phyloP scores from a whole-genome alignment of 2,113 vertebrate genomes.

The Periophthalmus modestus region DNA sequence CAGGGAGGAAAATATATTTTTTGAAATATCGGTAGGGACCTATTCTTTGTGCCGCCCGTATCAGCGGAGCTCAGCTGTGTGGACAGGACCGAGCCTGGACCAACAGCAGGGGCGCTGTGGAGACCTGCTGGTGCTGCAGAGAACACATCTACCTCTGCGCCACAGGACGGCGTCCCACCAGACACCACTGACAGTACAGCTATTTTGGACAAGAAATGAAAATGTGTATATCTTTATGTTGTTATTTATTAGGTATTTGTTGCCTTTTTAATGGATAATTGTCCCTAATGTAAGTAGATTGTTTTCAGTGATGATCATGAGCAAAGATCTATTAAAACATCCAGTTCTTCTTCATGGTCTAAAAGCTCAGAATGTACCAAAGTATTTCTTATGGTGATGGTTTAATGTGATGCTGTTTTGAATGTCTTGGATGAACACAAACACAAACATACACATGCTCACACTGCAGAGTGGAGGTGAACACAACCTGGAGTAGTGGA shows the following conservation, averaged over 20 bases:
- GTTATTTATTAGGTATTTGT: background rate
- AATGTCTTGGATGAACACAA: background rate
- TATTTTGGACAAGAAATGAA: background rate
- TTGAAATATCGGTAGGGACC: slow-evolving; percentile 24
- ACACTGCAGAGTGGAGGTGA: background rate
- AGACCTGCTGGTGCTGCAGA: slow-evolving; percentile 72
- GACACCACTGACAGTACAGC: slow-evolving; percentile 26
- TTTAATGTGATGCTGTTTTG: too few species aligned
- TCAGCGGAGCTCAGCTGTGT: slow-evolving; percentile 68
- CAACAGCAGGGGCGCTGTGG: slow-evolving; percentile 55
- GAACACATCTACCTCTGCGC: slow-evolving; percentile 58
- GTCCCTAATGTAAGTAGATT: background rate
- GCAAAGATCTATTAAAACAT: background rate
- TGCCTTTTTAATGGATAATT: background rate
- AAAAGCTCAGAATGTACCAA: background rate
- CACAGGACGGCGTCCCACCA: slow-evolving; percentile 41
- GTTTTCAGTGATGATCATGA: background rate
- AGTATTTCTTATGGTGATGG: background rate
- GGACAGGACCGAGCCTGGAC: slow-evolving; percentile 53
- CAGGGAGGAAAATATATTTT: slow-evolving; percentile 32
- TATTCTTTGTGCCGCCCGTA: slow-evolving; percentile 38
- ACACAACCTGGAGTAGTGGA: slow-evolving; percentile 94
- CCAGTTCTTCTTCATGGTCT: background rate
- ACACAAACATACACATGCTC: background rate
- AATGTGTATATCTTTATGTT: background rate